Evolutionary conservation across 2,888 invertebrate species (phyloP), one percentile per base, ranked within the genome.

Genomic region (Eulithis prunata): DNA sequence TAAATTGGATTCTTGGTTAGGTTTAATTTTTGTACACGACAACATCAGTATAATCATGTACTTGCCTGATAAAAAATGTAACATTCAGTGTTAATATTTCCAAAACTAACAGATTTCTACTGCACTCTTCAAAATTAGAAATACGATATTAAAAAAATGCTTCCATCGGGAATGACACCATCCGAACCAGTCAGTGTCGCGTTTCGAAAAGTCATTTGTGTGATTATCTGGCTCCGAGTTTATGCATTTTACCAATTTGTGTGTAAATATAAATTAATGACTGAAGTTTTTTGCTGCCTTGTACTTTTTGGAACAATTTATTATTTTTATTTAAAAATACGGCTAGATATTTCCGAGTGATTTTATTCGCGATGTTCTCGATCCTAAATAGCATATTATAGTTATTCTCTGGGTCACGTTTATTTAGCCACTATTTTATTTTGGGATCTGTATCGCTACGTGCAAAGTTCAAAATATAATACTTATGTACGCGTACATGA

Each of bases 191-290:
- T 60, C 72, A 74, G 41, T 52, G 45, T 51, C 45, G 79, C 84
- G 87, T 88, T 41, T 89, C 83, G 82, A 85, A 90, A 90, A 90
- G 90, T 91, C 86, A 90, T 91, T 89, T 88, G 84, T 82, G 74
- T 86, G 89, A 90, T 91, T 91, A 88, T 90, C 87, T 86, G 88
- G 86, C 85, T 86, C 86, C 81, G 81, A 89, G 87, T 87, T 84
- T 86, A 84, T 52, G 87, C 86, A 83, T 78, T 77, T 75, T 75
- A 73, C 78, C 82, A 84, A 54, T n/a, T 86, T 88, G 87, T 88
- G 84, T 87, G 85, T 86, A 87, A 87, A 88, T 89, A 87, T 85
- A 89, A 32, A 87, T 87, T 11, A 49, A 49, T 49, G 49, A 21
- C 14, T 49, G 21, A 10, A 21, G 10, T 41, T 32, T 21, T 32